These are phyloP conservation scores for Sebastes hubbsi DNA, from an alignment of 2,797 vertebrate species.

Conservation along the genomic window DNA sequence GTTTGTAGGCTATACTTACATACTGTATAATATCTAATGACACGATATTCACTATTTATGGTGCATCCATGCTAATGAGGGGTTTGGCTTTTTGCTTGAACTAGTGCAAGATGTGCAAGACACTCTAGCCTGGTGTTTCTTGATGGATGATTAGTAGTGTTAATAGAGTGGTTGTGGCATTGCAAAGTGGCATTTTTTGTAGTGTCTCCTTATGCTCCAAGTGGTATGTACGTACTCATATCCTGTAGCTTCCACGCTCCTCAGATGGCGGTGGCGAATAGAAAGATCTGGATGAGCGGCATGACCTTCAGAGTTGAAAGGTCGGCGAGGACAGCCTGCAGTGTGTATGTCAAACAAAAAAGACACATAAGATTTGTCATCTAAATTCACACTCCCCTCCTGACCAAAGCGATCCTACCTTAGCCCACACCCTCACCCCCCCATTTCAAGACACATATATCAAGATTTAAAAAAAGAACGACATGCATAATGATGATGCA, in stretches of 20 bases:
- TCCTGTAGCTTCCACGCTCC: background rate
- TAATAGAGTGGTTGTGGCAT: constrained; percentile 62
- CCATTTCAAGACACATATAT: constrained; percentile 19
- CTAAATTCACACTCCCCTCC: background rate
- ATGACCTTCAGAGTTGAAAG: constrained; percentile 98
- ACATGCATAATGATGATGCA: constrained; percentile 44
- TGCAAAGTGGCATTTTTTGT: constrained; percentile 33
- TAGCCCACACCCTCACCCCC: background rate
- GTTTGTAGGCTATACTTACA: constrained; percentile 36
- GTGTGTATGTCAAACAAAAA: constrained; percentile 58
- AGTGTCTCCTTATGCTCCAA: background rate
- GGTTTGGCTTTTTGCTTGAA: constrained; percentile 24
- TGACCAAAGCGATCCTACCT: background rate
- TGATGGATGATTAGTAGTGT: constrained; percentile 54
- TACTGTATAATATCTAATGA: constrained; percentile 56
- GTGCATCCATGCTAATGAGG: constrained; percentile 29
- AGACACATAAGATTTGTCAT: constrained; percentile 15
- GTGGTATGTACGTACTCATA: background rate
- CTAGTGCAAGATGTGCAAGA: background rate
- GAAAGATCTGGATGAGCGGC: constrained; percentile 98
- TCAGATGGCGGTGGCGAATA: constrained; percentile 93
- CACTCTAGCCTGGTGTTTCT: constrained; percentile 34
- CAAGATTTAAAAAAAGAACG: constrained; percentile 25
- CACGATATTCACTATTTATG: constrained; percentile 43
- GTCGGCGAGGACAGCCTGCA: constrained; percentile 97